Base-by-base conservation (phyloP, 1,140 invertebrate species). In the Penaeus vannamei region DNA sequence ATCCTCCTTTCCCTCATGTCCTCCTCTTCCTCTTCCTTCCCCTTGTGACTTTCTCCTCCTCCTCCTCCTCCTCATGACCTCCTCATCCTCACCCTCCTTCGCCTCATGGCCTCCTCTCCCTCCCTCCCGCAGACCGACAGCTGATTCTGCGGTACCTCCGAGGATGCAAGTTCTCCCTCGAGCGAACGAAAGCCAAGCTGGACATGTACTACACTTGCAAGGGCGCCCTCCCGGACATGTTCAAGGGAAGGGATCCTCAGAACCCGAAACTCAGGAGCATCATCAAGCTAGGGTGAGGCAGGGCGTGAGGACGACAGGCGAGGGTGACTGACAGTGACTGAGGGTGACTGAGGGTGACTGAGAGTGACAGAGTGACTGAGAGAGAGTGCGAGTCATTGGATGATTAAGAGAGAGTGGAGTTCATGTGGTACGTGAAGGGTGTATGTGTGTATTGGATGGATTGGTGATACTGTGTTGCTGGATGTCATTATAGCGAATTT, bases 201-300 rank as follows among this genome's bases (percentile, higher is more conserved):
- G 96, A 97, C 92, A 95, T 96, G 93, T 95, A 94, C 92, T 96
- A 96, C 92, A 96, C 97, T 23, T 97, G 96, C 94, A 96, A 53
- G 91, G 94, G 96, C 17, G 96, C 96, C 0, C 95, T 96, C 29
- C 97, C 97, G 0, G 97, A 98, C 92, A 97, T 97, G 92, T 97
- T 97, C 92, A 93, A 93, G 80, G 95, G 91, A 32, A 92, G 94
- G 29, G 93, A 94, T 92, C 93, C 94, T 0, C 92, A 90, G 17
- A 92, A 91, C 23, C 91, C 91, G 20, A 93, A 96, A 91, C 93
- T 97, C 22, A 94, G 95, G 92, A 95, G 96, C 85, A 94, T 97
- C 64, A 92, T 95, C 36, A 95, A 95, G 91, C 92, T 95, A 87
- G 94, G 96, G 90, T 91, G 87, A 88, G 90, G 76, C 22, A 32